Evolutionary conservation across 1,140 invertebrate species (phyloP), one percentile per base, ranked within the genome.

Genomic region (Hylyphantes graminicola): DNA sequence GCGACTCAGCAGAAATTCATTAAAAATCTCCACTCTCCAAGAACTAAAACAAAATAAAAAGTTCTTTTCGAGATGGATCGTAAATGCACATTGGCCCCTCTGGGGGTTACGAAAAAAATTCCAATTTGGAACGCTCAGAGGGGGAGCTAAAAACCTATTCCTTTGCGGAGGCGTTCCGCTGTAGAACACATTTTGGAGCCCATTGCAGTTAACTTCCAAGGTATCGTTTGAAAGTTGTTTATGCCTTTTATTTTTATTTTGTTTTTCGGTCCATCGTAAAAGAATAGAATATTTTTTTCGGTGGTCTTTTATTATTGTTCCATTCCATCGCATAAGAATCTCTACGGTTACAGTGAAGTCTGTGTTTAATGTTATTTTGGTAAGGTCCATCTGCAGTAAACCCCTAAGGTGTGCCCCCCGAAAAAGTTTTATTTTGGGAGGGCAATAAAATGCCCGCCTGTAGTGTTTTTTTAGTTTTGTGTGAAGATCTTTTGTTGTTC

Each of bases 1-100:
- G 72, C 59, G 21, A 54, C 79, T 81, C 59, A 55, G 61, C 72
- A 64, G 80, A 75, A 74, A 83, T 83, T 83, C 80, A 75, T 83
- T 83, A 83, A 83, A 83, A 74, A 17, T 19, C 13, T 51, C 68
- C 21, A 6, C 11, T 13, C 12, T 2, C 64, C 19, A 77, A 64
- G 7, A 15, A 68, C 6, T 12, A 53, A 70, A 50, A 68, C 21
- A 64, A 81, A 63, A 70, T 11, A 48, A 10, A 15, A n/a, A n/a
- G 19, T 21, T 15, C 19, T 15, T 9, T 19, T 10, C 13, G n/a
- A 50, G 15, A 57, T 74, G 80, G 35, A 35, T 75, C 80, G 59
- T 83, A 83, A 81, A 75, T 35, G 67, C 53, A 51, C 15, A 35
- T 68, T 72, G 13, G 21, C 53, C 55, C 77, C 59, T 19, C 35